Base-by-base conservation (phyloP, 2,113 vertebrate genomes). In the Mola mola region DNA sequence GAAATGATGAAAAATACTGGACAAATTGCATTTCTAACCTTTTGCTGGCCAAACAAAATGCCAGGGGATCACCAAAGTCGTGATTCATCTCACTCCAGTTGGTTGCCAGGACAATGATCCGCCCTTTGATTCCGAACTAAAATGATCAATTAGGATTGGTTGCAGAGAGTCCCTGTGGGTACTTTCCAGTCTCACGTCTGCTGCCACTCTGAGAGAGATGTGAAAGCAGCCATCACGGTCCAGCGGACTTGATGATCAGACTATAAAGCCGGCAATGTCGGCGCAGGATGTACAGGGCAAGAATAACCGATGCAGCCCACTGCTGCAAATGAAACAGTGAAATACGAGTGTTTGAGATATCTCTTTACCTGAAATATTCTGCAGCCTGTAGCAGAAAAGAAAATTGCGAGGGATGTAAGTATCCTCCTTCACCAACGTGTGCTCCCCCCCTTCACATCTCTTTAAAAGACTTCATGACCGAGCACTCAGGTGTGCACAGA, bases 171-270 rank as follows among this genome's bases (percentile, higher is more conserved):
- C 43, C 34, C 10, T 47, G 48, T 55, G 34, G 43, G 36, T 11
- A n/a, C n/a, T n/a, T n/a, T n/a, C n/a, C n/a, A n/a, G n/a, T n/a
- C n/a, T n/a, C n/a, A n/a, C n/a, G n/a, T n/a, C n/a, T n/a, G n/a
- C 31, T 33, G 31, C 10, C 10, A 8, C 31, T 11, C 31, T 33
- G 31, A 28, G 25, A n/a, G 25, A 17, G 38, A 37, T 26, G 17
- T 64, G 17, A 1, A 42, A 49, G 20, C 24, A 50, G 36, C 36
- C 36, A 31, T 63, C 42, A 38, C 62, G 61, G 47, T 9, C 78
- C 69, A 40, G 16, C 55, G 49, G n/a, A 8, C 49, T 26, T 55
- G 24, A 42, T 73, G 69, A 73, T 68, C 50, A 73, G 75, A 46
- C 60, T 2, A 28, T 66, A 17, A 57, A 59, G 8, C 31, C 20